These are phyloP conservation scores for Campopleginae sp. DNA, from an alignment of 2,888 invertebrate species.

Conservation along the genomic window DNA sequence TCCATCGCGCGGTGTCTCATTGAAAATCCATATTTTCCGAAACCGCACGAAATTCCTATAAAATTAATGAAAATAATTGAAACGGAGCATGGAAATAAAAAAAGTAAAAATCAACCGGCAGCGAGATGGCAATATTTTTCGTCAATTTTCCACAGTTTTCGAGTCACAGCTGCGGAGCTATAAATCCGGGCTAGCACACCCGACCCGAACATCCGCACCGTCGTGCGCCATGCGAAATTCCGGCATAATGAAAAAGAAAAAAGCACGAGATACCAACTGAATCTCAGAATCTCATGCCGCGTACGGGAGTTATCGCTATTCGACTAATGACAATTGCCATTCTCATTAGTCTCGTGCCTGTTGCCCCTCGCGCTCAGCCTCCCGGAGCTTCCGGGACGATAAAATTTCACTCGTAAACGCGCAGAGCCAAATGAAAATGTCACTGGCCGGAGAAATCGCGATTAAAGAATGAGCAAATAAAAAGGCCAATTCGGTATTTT, in stretches of 20 bases:
- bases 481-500: not conserved
- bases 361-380: not conserved
- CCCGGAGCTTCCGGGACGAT: not conserved
- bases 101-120: not conserved
- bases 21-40: not conserved
- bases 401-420: not conserved
- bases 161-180: not conserved
- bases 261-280: not conserved
- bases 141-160: conserved; percentile 4
- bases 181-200: not conserved
- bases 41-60: not conserved
- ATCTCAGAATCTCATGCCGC: not conserved
- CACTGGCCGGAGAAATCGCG: not conserved
- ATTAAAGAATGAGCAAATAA: not conserved
- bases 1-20: not conserved
- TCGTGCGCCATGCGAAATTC: not conserved
- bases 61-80: not conserved
- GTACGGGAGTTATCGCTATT: not conserved
- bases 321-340: not conserved
- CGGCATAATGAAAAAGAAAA: not conserved
- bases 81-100: not conserved
- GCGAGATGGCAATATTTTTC: not conserved
- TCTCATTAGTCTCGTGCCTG: not conserved
- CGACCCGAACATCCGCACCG: not conserved
- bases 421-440: not conserved